Base-by-base conservation (phyloP, 35 echinoderm and acorn worm species). In the Patiria miniata region DNA sequence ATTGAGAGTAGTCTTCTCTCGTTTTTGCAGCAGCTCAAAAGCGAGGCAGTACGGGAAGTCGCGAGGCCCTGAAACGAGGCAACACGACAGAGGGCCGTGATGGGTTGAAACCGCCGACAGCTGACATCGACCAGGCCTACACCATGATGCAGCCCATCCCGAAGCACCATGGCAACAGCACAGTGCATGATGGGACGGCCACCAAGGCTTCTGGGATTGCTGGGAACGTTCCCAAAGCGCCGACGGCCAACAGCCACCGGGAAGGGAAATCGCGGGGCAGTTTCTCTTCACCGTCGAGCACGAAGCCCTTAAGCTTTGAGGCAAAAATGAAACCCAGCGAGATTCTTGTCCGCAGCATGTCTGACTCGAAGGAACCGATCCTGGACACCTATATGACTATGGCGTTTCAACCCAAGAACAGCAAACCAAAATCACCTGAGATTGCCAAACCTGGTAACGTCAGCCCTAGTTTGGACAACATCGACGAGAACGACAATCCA, bases 341-440 rank as follows among this genome's bases (percentile, higher is more conserved):
- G 30, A 77, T 76, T 52, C 37, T 80, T 26, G 42, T 80, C 2
- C 30, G 78, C 8, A 39, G 37, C 19, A 15, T 80, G 37, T 39
- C 37, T 7, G 78, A 40, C 59, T 61, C 82, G 7, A 86, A 60
- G 9, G 87, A 87, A 57, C 79, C 83, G 1, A 44, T 87, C 22
- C 36, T 77, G 7, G 93, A 95, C 58, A 91, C 89, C 0, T 95
- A 95, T 36, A 81, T 84, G 26, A 91, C 91, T 40, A 90, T 95
- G 56, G 93, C 91, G 55, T 95, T 95, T 77, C 73, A 90, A 29
- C 33, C 59, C 4, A 77, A 76, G 55, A 12, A 81, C 39, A 52
- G 60, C 36, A 84, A 58, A 23, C 34, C 82, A 1, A 37, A 59
- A 60, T 53, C 53, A 5, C 51, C 53, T n/a, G 53, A 36, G 21